Evolutionary conservation across 2,797 vertebrate species (phyloP).

Genomic region (Enteromius thamalakanensis): DNA sequence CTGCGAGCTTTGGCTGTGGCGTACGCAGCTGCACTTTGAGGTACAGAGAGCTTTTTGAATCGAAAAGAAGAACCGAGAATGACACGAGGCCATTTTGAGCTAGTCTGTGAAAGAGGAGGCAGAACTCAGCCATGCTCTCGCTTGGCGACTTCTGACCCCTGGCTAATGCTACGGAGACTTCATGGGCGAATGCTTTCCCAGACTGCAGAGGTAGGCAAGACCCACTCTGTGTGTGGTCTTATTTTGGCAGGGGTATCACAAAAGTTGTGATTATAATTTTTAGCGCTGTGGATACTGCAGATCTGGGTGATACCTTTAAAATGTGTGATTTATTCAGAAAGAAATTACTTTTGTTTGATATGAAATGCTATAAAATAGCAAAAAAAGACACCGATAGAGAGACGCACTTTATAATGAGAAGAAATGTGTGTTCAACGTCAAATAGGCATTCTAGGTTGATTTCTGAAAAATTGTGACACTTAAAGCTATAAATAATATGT

Average conservation of each 20-base stretch:
- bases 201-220: slow-evolving; percentile 14
- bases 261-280: not conserved
- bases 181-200: slow-evolving; percentile 25
- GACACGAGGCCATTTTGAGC: slow-evolving; percentile 37
- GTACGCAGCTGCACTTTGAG: slow-evolving; percentile 33
- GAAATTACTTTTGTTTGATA: not conserved
- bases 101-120: slow-evolving; percentile 11
- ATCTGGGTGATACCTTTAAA: not conserved
- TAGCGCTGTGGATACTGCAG: not conserved
- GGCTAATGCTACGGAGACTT: not conserved
- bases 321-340: not conserved
- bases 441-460: not conserved
- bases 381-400: not conserved
- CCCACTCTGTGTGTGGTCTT: slow-evolving; percentile 19
- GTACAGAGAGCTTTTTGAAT: slow-evolving; percentile 32
- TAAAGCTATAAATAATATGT: not conserved
- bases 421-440: not conserved
- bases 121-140: slow-evolving; percentile 33
- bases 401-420: not conserved
- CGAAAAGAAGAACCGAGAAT: slow-evolving; percentile 55
- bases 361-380: not conserved
- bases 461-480: not conserved
- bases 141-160: slow-evolving; percentile 26
- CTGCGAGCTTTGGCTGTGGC: slow-evolving; percentile 23
- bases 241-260: not conserved